These are phyloP conservation scores for Lagorchestes hirsutus DNA, from an alignment of 2,797 vertebrate genomes.

Conservation along the genomic window DNA sequence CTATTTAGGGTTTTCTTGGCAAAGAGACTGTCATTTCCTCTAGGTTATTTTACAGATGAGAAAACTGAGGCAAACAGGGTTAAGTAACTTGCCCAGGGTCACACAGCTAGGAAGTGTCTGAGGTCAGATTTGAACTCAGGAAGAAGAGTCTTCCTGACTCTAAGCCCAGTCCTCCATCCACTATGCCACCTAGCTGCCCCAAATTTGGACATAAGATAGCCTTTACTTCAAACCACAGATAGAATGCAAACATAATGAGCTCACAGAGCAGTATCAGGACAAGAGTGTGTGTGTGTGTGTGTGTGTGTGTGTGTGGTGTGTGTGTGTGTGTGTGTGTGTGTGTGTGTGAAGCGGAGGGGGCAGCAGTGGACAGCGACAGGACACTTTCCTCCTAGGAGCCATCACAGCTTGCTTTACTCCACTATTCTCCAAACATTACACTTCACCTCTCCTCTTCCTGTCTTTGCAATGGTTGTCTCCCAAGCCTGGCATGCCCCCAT, in stretches of 20 bases:
- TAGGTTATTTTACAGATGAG: not conserved
- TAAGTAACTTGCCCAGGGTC: constrained; percentile 16
- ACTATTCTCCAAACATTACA: not conserved
- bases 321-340: too few species aligned
- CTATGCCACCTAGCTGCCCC: not conserved
- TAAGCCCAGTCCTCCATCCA: not conserved
- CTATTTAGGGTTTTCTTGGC: too few species aligned
- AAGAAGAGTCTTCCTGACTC: not conserved
- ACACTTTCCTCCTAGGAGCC: too few species aligned
- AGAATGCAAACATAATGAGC: too few species aligned
- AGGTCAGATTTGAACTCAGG: not conserved
- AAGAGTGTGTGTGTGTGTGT: too few species aligned
- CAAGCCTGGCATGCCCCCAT: not conserved
- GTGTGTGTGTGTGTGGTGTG: too few species aligned
- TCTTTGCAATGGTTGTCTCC: not conserved
- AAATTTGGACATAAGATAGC: too few species aligned
- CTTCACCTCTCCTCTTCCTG: not conserved
- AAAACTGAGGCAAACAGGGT: constrained; percentile 3
- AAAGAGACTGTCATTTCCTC: not conserved
- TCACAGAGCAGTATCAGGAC: too few species aligned
- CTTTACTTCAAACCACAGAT: too few species aligned
- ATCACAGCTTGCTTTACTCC: not conserved
- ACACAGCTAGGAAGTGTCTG: constrained; percentile 2
- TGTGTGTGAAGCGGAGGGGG: too few species aligned
- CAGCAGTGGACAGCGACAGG: too few species aligned